A percentile compares a stretch with the other conserved stretches of the same genome.
Conservation (phyloP, 2,888 invertebrate species). For the Mylabris sibirica region DNA sequence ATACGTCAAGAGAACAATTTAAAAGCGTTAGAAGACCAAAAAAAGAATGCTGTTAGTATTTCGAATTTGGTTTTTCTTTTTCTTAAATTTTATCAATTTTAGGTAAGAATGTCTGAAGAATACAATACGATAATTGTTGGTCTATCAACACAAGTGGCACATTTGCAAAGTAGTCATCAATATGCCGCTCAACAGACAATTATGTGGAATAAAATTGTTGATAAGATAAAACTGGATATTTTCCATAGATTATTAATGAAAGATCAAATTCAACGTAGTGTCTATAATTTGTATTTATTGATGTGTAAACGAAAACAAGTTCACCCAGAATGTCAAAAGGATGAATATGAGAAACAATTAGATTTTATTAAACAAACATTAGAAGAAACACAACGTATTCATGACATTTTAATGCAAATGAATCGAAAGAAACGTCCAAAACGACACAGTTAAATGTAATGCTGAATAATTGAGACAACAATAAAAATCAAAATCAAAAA, state of each 20-base stretch:
- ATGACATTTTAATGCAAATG: not conserved
- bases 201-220: conserved; percentile 69
- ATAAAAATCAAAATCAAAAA: too few species aligned
- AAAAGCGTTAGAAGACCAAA: not conserved
- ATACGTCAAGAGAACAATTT: conserved; percentile 14
- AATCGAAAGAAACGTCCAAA: not conserved
- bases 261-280: conserved; percentile 66
- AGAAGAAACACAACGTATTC: conserved; percentile 52
- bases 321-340: not conserved
- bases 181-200: conserved; percentile 65
- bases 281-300: conserved; percentile 69
- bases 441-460: too few species aligned
- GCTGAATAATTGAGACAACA: too few species aligned
- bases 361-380: conserved; percentile 68
- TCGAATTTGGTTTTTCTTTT: too few species aligned
- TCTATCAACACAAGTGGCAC: conserved; percentile 67
- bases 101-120: conserved; percentile 65
- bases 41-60: conserved; percentile 14
- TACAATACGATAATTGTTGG: conserved; percentile 69
- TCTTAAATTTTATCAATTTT: not conserved
- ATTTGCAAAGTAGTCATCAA: conserved; percentile 67
- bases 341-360: conserved; percentile 67
- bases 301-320: conserved; percentile 66
- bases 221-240: conserved; percentile 66
- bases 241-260: conserved; percentile 63